Conservation (phyloP, 2,797 vertebrate genomes). For the Novumbra hubbsi region DNA sequence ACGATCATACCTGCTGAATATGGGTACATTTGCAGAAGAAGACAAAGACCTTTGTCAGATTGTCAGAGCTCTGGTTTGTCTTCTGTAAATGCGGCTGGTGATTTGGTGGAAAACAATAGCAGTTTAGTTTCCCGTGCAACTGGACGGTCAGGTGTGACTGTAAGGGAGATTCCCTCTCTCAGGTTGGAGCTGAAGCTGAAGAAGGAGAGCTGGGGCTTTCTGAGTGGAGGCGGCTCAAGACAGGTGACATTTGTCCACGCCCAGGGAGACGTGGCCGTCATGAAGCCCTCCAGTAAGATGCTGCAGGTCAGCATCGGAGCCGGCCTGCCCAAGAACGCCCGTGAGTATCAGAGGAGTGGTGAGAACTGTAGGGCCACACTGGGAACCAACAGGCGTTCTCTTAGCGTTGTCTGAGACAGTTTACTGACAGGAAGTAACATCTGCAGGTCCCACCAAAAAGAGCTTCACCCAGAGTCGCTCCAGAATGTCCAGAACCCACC, state of each 20-base stretch:
- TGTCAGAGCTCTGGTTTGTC: neutral
- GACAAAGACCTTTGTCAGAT: neutral
- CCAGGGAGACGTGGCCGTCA: constrained; percentile 81
- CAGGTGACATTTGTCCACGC: constrained; percentile 90
- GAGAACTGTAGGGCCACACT: neutral
- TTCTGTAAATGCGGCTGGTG: neutral
- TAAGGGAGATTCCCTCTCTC: constrained; percentile 13
- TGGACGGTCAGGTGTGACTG: neutral
- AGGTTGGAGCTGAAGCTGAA: constrained; percentile 97
- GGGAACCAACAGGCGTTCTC: neutral
- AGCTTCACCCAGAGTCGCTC: constrained; percentile 67
- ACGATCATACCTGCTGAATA: neutral
- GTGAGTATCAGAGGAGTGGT: constrained; percentile 74
- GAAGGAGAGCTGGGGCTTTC: constrained; percentile 96
- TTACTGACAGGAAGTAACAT: constrained; percentile 18
- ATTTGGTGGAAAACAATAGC: neutral
- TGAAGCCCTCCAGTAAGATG: constrained; percentile 91
- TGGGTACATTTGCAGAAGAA: neutral
- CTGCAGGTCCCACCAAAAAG: constrained; percentile 86
- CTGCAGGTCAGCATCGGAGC: constrained; percentile 95
- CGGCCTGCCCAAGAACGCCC: constrained; percentile 92
- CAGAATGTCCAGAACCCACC: constrained; percentile 63
- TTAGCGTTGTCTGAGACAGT: neutral
- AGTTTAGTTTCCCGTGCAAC: neutral
- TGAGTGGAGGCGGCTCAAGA: constrained; percentile 87